Conservation (phyloP, 2,113 vertebrate genomes). For the Nestor notabilis region DNA sequence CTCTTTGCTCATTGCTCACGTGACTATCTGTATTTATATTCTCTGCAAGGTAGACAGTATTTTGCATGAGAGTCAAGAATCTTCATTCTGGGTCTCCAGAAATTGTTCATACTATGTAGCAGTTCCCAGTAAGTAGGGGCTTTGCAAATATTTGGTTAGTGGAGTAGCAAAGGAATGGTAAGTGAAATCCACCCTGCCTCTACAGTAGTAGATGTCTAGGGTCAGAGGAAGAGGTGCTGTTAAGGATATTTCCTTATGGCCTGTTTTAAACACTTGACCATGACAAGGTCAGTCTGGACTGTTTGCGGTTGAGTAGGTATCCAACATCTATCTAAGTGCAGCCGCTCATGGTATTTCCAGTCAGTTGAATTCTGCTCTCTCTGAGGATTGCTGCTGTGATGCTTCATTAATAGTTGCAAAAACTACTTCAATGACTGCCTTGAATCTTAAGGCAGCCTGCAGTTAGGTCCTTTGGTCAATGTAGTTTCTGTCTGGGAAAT, state of each 20-base stretch:
- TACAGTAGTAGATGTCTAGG: neutral
- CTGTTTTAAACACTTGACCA: neutral
- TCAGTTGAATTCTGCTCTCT: neutral
- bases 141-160: constrained; percentile 16
- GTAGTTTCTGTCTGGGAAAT: neutral
- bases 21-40: neutral
- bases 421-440: neutral
- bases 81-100: neutral
- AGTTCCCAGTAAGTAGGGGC: neutral
- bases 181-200: neutral
- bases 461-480: neutral
- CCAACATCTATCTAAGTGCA: accelerated
- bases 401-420: neutral
- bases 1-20: neutral
- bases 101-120: neutral
- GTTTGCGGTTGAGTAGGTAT: neutral
- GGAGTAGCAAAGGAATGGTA: neutral
- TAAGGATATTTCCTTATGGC: neutral
- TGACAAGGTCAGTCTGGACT: neutral
- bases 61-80: neutral
- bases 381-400: neutral
- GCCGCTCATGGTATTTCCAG: neutral
- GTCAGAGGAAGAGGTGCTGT: neutral
- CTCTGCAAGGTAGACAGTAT: neutral
- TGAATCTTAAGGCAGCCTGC: neutral